These are phyloP conservation scores for Megaptera novaeangliae DNA, from an alignment of 2,113 vertebrate species.

Conservation along the genomic window DNA sequence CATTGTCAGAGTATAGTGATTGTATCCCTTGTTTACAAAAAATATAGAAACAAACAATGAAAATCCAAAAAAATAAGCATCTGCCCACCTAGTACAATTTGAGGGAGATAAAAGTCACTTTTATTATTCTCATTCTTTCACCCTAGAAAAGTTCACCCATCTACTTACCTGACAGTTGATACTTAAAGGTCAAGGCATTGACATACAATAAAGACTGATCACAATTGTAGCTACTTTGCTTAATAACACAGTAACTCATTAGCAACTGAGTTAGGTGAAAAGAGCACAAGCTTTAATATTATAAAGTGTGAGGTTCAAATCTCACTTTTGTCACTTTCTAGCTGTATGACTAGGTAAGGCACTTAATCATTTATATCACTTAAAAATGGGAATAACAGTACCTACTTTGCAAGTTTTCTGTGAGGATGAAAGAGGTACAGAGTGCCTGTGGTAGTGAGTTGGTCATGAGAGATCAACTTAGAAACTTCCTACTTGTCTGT, in stretches of 20 bases:
- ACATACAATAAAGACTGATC: neutral
- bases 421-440: neutral
- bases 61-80: neutral
- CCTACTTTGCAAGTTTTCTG: neutral
- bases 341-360: neutral
- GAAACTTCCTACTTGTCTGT: neutral
- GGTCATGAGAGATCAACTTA: neutral
- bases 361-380: neutral
- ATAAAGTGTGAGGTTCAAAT: neutral
- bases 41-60: neutral
- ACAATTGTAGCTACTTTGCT: neutral
- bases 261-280: neutral
- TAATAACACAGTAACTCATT: neutral
- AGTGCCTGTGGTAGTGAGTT: neutral
- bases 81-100: neutral
- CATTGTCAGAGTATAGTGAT: neutral
- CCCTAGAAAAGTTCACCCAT: neutral
- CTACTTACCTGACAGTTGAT: neutral
- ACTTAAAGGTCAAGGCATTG: neutral
- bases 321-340: neutral
- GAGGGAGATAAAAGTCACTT: neutral
- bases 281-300: neutral
- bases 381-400: neutral
- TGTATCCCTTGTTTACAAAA: neutral
- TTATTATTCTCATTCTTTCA: neutral